These are phyloP conservation scores for Microcebus murinus DNA, from an alignment of 2,113 vertebrate genomes.

Conservation along the genomic window DNA sequence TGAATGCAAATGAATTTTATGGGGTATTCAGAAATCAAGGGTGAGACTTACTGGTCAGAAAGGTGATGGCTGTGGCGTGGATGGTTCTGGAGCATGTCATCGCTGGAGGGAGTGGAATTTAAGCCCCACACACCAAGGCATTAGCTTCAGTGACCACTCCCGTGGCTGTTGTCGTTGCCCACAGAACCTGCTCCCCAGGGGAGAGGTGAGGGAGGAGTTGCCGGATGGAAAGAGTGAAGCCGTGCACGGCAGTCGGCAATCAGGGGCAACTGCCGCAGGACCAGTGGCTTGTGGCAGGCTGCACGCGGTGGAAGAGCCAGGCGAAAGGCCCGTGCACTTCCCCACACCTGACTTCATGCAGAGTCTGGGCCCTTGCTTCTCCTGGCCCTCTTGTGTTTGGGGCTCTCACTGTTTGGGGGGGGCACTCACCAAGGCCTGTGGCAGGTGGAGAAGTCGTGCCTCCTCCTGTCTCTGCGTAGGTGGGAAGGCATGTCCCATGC, in stretches of 20 bases:
- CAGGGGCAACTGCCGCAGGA: rapidly evolving
- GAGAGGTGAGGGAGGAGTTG: too few relatives aligned
- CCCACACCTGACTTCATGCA: too few relatives aligned
- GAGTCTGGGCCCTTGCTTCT: too few relatives aligned
- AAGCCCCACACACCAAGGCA: neutral
- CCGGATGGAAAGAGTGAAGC: too few relatives aligned
- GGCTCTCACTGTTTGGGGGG: neutral
- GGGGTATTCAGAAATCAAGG: neutral
- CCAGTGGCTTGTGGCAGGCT: rapidly evolving
- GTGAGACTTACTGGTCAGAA: too few relatives aligned
- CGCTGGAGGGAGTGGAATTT: neutral
- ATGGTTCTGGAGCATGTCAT: rapidly evolving
- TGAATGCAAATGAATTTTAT: neutral
- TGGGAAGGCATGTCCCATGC: neutral
- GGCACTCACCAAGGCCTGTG: neutral
- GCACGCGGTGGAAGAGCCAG: rapidly evolving
- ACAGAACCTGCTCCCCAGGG: too few relatives aligned
- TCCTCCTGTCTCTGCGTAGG: neutral
- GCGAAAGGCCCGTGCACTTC: rapidly evolving
- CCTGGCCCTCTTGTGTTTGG: too few relatives aligned
- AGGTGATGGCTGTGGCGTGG: neutral
- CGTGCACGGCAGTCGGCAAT: rapidly evolving
- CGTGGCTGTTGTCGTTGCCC: rapidly evolving
- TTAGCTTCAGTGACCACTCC: rapidly evolving
- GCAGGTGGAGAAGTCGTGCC: neutral